phyloP scores from a whole-genome alignment of 1,140 invertebrate genomes.

The Lerema accius region DNA sequence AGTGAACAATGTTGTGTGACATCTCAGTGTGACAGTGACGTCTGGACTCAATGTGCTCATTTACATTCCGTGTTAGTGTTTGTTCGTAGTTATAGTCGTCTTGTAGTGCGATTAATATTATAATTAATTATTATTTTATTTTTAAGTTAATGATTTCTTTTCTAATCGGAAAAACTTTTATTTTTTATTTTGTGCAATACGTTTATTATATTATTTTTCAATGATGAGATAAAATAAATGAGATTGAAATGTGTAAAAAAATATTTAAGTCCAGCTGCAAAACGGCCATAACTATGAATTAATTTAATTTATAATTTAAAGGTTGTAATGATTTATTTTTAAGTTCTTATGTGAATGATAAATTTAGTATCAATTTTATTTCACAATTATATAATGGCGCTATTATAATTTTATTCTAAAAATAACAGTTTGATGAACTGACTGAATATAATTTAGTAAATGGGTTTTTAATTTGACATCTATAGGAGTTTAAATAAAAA shows the following conservation, averaged over 20 bases:
- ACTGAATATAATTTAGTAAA: neutral
- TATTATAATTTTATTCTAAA: neutral
- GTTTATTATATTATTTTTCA: no score
- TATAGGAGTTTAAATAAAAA: no score
- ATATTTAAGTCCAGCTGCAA: slow-evolving; percentile 12
- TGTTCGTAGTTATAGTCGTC: neutral
- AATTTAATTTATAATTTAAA: slow-evolving; percentile 26
- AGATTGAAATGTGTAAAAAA: no score
- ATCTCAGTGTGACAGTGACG: slow-evolving; percentile 7
- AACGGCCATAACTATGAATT: slow-evolving; percentile 3
- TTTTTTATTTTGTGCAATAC: neutral
- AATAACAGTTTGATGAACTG: neutral
- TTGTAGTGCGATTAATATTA: slow-evolving; percentile 7
- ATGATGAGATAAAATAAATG: no score
- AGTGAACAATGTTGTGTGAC: neutral
- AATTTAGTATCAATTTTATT: neutral
- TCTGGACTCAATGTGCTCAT: slow-evolving; percentile 17
- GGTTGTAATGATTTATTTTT: slow-evolving; percentile 22
- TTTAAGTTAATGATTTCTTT: neutral
- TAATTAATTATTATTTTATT: neutral
- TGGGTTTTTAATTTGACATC: no score
- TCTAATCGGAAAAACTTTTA: neutral
- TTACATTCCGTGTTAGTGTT: slow-evolving; percentile 17
- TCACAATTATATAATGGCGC: neutral
- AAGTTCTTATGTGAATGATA: neutral